These are phyloP conservation scores for Protula sp. DNA, from an alignment of 2,888 invertebrate genomes.

Conservation along the genomic window DNA sequence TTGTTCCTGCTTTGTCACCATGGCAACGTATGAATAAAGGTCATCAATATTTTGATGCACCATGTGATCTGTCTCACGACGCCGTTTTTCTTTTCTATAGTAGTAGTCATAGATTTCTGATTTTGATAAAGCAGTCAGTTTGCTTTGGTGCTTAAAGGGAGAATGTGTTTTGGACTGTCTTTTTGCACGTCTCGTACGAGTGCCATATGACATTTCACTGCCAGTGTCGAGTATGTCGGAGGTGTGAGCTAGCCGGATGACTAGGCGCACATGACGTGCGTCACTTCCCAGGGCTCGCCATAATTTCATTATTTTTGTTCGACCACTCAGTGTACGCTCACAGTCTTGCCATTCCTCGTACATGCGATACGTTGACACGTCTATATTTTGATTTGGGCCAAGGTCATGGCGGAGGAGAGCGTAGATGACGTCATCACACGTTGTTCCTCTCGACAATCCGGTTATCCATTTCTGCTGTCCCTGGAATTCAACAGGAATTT, in stretches of 20 bases:
- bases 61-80: no score
- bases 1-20: not conserved
- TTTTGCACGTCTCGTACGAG: not conserved
- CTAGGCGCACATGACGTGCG: not conserved
- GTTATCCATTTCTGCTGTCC: not conserved
- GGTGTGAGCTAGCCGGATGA: not conserved
- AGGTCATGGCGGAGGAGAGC: not conserved
- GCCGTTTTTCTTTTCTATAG: not conserved
- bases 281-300: not conserved
- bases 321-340: not conserved
- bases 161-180: not conserved
- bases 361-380: not conserved
- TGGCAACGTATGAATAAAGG: not conserved
- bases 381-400: not conserved
- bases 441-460: not conserved
- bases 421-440: not conserved
- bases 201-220: not conserved
- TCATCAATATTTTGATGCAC: no score
- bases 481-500: not conserved
- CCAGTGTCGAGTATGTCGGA: not conserved
- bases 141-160: not conserved
- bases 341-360: not conserved
- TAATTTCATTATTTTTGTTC: not conserved
- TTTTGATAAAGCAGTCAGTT: not conserved
- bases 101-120: not conserved